Evolutionary conservation across 23 tunicate species (phyloP), one percentile per base, ranked within the genome.

Genomic region (Halocynthia aurantium): DNA sequence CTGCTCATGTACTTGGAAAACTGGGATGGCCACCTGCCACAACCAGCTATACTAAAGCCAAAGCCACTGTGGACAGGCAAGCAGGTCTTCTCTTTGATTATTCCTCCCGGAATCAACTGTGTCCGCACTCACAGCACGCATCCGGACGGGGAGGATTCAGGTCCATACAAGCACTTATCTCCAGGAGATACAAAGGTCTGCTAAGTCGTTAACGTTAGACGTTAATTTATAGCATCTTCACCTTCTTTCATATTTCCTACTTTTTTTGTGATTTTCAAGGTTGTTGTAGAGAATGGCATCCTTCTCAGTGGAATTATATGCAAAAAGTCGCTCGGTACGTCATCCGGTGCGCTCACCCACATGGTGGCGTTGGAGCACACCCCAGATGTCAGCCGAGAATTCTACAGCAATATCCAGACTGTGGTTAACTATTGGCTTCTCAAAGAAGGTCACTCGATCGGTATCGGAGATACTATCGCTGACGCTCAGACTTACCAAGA

Each of bases 41-140:
- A 90, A 63, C 99, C 99, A 10, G 96, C 96, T 8, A 86, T 96
- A 12, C 85, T 96, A 52, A 96, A 96, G 71, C 99, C 99, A 0
- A 91, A 91, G 82, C 99, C 99, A 51, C 78, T 96, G 81, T 96
- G 99, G 99, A 89, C 99, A 6, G 99, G 99, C n/a, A 96, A 96
- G 81, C 99, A 96, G 65, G 58, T 96, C 56, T 96, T 96, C 62
- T 82, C 96, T 8, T 78, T 96, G 56, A 96, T 96, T 76, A 78
- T 96, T 52, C 99, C 99, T 53, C 93, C 90, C 5, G 99, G 99
- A 7, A 91, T 96, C 22, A 96, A 96, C 78, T 96, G 99, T 68
- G 86, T 91, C 78, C 93, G 99, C 7, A 83, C 88, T 8, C 99
- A 96, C 83, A 82, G 88, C 68, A 96, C 99, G 7, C 99, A 96